A percentile compares a stretch with the other conserved stretches of the same genome.
Conservation (phyloP, 2,797 vertebrate species). For the Diplodus puntazzo region DNA sequence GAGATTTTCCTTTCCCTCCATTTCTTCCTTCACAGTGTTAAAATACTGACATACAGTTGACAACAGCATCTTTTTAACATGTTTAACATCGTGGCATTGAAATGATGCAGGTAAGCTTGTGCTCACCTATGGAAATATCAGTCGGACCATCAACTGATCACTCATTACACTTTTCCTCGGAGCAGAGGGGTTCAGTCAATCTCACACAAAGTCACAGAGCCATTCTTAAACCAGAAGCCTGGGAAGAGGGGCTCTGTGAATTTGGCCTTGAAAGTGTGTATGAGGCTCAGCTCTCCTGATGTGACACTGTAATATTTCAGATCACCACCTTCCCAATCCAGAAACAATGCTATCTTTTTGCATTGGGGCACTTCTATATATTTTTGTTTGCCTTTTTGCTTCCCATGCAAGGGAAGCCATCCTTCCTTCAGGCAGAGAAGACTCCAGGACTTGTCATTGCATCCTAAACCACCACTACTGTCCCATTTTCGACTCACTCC, state of each 20-base stretch:
- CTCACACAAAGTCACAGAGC: constrained; percentile 55
- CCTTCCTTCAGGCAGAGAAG: background rate
- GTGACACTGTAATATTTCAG: constrained; percentile 56
- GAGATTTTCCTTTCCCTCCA: background rate
- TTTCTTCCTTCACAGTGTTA: background rate
- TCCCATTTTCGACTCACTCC: constrained; percentile 23
- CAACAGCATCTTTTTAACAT: background rate
- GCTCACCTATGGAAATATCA: background rate
- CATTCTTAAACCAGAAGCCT: constrained; percentile 51
- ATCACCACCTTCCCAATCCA: constrained; percentile 53
- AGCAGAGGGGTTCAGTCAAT: constrained; percentile 8
- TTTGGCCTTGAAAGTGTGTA: constrained; percentile 45
- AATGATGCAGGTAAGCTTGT: background rate
- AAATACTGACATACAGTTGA: background rate
- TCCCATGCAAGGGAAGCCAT: constrained; percentile 22
- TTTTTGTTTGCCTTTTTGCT: too few species aligned
- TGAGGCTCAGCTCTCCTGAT: constrained; percentile 23
- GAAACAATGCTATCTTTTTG: constrained; percentile 45
- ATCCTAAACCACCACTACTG: constrained; percentile 30
- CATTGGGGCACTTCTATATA: background rate
- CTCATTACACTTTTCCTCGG: background rate
- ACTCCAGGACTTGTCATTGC: constrained; percentile 58
- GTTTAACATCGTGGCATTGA: background rate
- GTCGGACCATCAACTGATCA: too few species aligned
- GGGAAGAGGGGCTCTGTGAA: constrained; percentile 58